phyloP scores from a whole-genome alignment of 2,113 vertebrate species.

The Rhinichthys klamathensis region DNA sequence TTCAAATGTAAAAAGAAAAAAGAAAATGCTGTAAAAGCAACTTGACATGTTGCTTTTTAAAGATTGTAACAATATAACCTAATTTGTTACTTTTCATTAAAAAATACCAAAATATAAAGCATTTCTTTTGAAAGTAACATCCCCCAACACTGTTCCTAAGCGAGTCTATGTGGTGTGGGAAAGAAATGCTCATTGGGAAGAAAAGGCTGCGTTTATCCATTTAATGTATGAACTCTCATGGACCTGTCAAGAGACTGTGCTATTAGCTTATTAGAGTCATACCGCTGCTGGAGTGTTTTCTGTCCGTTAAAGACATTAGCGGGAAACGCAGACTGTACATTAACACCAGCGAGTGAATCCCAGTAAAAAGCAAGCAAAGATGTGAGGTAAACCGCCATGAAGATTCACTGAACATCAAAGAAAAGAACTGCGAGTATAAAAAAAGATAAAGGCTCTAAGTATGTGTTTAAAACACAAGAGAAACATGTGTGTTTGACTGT shows the following conservation, averaged over 20 bases:
- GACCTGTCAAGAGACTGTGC: slow-evolving; percentile 40
- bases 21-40: too few species aligned
- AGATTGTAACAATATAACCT: too few species aligned
- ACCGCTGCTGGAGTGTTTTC: neutral
- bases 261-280: slow-evolving; percentile 37
- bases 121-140: neutral
- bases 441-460: neutral
- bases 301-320: slow-evolving; percentile 28
- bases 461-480: slow-evolving; percentile 11
- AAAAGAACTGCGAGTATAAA: neutral
- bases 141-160: slow-evolving; percentile 15
- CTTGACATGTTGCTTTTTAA: too few species aligned
- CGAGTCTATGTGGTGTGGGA: slow-evolving; percentile 26
- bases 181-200: slow-evolving; percentile 18
- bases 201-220: slow-evolving; percentile 19
- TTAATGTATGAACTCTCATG: slow-evolving; percentile 33
- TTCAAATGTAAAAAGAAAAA: too few species aligned
- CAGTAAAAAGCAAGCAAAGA: neutral
- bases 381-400: slow-evolving; percentile 9
- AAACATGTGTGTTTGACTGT: slow-evolving; percentile 38
- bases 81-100: too few species aligned
- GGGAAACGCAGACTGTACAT: slow-evolving; percentile 11
- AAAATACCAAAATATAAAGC: neutral
- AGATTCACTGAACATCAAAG: slow-evolving; percentile 12
- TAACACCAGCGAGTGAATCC: slow-evolving; percentile 23